A percentile compares a stretch with the other conserved stretches of the same genome.
Evolutionary conservation across 37 sponge, comb jelly and placozoan species (phyloP).

Genomic region (Mnemiopsis leidyi): DNA sequence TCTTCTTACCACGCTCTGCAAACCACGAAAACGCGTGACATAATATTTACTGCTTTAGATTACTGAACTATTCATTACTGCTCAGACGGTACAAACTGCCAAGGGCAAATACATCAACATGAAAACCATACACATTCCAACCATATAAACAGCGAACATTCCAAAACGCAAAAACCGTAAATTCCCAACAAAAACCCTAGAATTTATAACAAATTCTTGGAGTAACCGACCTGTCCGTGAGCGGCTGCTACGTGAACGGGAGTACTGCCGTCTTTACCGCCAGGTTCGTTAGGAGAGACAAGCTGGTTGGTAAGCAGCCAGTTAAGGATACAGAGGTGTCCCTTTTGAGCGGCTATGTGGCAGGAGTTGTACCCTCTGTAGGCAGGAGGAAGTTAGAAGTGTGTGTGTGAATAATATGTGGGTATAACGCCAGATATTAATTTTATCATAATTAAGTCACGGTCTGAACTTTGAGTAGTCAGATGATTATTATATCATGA

Average conservation of each 20-base stretch:
- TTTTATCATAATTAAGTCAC: neutral
- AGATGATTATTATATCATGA: neutral
- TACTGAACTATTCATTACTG: no score
- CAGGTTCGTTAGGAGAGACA: slow-evolving; percentile 3
- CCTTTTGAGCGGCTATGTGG: slow-evolving; percentile 24
- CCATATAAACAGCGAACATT: no score
- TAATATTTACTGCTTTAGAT: no score
- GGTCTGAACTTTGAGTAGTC: neutral
- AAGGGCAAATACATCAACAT: neutral
- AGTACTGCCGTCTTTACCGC: slow-evolving; percentile 29
- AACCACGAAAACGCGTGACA: no score
- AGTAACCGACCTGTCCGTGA: slow-evolving; percentile 16
- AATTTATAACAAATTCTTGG: no score
- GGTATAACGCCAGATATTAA: neutral
- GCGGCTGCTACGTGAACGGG: slow-evolving; percentile 16
- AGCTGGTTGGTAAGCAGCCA: slow-evolving; percentile 50
- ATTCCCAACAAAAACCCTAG: no score
- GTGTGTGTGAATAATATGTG: neutral
- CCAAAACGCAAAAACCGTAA: no score
- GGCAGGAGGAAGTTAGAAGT: neutral
- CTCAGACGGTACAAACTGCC: no score
- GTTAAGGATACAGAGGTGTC: neutral
- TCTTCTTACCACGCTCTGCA: no score
- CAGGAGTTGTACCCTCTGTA: slow-evolving; percentile 46
- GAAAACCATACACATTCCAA: no score